Evolutionary conservation across 1,140 invertebrate species (phyloP).

Genomic region (Lucilia sericata): DNA sequence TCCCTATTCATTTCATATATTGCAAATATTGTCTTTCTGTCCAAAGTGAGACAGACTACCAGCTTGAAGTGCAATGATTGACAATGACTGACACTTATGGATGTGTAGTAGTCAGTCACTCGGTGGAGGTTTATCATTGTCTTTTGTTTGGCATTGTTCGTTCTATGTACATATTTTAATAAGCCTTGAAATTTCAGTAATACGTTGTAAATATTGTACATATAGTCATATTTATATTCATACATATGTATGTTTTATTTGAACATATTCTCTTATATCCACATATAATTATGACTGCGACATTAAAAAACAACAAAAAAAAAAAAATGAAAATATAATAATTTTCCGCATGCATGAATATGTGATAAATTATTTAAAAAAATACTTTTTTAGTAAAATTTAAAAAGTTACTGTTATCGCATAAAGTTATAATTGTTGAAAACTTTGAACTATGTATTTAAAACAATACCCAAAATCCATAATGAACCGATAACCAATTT

Average conservation of each 20-base stretch:
- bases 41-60: background rate
- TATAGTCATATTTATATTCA: background rate
- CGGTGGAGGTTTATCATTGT: background rate
- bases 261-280: background rate
- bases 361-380: background rate
- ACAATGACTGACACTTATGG: constrained; percentile 8
- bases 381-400: background rate
- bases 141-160: background rate
- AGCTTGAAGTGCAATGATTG: constrained; percentile 15
- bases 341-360: constrained; percentile 4
- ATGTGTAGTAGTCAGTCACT: background rate
- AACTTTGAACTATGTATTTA: too few relatives aligned
- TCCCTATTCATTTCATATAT: too few relatives aligned
- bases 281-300: background rate
- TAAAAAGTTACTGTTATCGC: background rate
- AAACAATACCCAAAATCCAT: too few relatives aligned
- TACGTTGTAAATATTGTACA: background rate
- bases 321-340: background rate
- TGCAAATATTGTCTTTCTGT: too few relatives aligned
- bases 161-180: background rate
- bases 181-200: background rate
- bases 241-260: background rate
- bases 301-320: background rate
- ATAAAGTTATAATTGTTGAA: too few relatives aligned
- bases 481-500: too few relatives aligned